Evolutionary conservation across 2,113 vertebrate genomes (phyloP).

Genomic region (Oxygymnocypris stewartii): DNA sequence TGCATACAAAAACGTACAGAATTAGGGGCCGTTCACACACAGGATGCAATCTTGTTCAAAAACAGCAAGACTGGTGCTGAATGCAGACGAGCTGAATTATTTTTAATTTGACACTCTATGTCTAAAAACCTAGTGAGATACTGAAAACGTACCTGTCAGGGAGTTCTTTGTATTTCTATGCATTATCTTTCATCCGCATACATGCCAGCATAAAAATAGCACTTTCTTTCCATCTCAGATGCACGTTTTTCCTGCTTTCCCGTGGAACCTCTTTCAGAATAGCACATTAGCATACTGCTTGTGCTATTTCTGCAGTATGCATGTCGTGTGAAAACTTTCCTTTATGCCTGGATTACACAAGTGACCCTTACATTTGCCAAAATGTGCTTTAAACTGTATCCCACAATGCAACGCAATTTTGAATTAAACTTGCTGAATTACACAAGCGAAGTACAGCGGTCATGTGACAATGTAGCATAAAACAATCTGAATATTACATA

Average conservation of each 20-base stretch:
- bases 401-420: no score
- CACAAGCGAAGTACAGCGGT: no score
- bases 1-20: neutral
- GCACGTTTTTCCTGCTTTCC: neutral
- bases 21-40: neutral
- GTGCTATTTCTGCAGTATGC: neutral
- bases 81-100: neutral
- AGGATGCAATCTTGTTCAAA: neutral
- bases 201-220: slow-evolving; percentile 5
- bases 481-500: neutral
- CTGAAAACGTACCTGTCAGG: neutral
- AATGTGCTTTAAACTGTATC: neutral
- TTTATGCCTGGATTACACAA: neutral
- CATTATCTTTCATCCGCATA: neutral
- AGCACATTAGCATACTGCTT: neutral
- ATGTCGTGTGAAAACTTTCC: neutral
- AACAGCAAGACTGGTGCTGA: neutral
- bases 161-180: neutral
- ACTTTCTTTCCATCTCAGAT: neutral
- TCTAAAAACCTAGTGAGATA: neutral
- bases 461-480: neutral
- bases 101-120: neutral
- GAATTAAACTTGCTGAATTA: no score
- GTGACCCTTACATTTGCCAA: neutral
- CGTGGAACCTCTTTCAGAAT: neutral